Base-by-base conservation (phyloP, 2,797 vertebrate species). In the Gymnoscopelus braueri region DNA sequence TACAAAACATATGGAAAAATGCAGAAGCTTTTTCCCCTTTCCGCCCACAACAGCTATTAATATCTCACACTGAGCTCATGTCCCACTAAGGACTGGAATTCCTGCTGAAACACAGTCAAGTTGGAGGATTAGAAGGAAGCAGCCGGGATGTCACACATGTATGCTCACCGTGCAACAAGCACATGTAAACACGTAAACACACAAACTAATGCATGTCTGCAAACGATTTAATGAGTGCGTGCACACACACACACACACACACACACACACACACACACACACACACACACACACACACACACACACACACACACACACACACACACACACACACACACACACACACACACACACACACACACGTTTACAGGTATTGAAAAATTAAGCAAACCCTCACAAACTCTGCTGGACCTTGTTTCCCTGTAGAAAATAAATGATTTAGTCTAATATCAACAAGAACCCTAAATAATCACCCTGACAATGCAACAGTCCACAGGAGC, bases 1-100 rank as follows among this genome's bases (percentile, higher is more conserved):
- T 84, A 85, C 79, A 88, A 91, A 92, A 91, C 89, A 92, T 91
- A 93, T 90, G 89, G 91, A 91, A 92, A 93, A 92, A 87, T 80
- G 78, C 79, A 86, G 72, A 80, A 80, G 82, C 69, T 83, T 88
- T 77, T 80, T 88, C 57, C 71, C 62, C 77, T 89, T 89, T 84
- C 86, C 83, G 24, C 89, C 88, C 89, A 88, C 87, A 86, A 88
- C 74, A 83, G 87, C 87, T 93, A 92, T 91, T 91, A 91, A 93
- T 92, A 91, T 86, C 84, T 82, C 67, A 51, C 72, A 76, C 72
- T 77, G 70, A 89, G 79, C 78, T 80, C 81, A 88, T 89, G 88
- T 85, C 90, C 84, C 81, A 81, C 87, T 90, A 87, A 87, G 85
- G 89, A 85, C 82, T 86, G 85, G 86, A 88, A 90, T 91, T 88